These are phyloP conservation scores for Cyanoramphus novaezelandiae DNA, from an alignment of 2,113 vertebrate species.

Conservation along the genomic window DNA sequence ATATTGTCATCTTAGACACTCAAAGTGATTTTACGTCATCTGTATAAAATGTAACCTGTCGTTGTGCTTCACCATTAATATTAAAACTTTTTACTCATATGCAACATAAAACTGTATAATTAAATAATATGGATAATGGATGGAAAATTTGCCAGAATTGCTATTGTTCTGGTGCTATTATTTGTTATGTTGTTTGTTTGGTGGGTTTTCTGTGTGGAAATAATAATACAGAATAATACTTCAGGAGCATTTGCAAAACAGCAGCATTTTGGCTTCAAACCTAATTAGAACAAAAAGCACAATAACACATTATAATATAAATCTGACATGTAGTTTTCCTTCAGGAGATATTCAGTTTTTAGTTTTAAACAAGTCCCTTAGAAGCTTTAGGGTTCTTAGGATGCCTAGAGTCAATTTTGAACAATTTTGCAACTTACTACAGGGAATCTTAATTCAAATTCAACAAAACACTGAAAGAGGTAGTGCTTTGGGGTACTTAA, in stretches of 20 bases:
- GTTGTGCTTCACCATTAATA: background rate
- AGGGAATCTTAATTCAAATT: constrained; percentile 78
- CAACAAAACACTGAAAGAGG: constrained; percentile 71
- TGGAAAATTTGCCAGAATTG: background rate
- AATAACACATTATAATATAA: constrained; percentile 67
- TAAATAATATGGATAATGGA: background rate
- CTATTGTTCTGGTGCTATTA: background rate
- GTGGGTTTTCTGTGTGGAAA: constrained; percentile 15
- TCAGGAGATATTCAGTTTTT: constrained; percentile 73
- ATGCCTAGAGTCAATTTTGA: constrained; percentile 77
- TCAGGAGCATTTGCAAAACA: constrained; percentile 34
- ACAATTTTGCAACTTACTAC: constrained; percentile 72
- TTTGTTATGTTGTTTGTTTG: background rate
- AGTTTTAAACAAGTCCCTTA: constrained; percentile 74
- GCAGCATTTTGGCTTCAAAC: constrained; percentile 57
- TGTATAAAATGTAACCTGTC: background rate
- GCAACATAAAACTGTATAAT: background rate
- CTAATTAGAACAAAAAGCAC: constrained; percentile 65
- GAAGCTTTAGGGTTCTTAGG: constrained; percentile 80
- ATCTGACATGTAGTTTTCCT: constrained; percentile 74
- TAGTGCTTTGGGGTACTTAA: constrained; percentile 62
- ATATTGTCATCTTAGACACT: background rate
- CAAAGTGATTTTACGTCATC: background rate
- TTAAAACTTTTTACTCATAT: background rate
- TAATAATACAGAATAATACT: constrained; percentile 29